Base-by-base conservation (phyloP, 1,140 invertebrate genomes). In the Stenopsyche tienmushanensis region DNA sequence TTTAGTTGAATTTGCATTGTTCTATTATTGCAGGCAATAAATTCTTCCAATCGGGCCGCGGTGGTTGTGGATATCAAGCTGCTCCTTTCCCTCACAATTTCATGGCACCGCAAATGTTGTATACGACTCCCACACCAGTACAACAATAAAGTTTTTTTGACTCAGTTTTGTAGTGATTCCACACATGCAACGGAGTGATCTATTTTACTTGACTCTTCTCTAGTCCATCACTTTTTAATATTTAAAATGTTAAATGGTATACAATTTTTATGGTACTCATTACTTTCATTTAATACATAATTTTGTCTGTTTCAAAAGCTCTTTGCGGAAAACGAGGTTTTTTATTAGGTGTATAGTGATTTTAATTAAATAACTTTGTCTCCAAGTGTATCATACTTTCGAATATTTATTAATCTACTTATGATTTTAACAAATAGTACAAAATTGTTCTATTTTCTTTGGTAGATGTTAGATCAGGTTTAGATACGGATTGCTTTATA, bases 41-140 rank as follows among this genome's bases (percentile, higher is more conserved):
- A 52, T 80, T 75, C 71, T 81, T 79, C 62, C 78, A 78, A 50
- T 74, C 78, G 1, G 77, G 77, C n/a, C 77, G 78, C 9, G 78
- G 75, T n/a, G 70, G 78, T 0, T 81, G 80, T 65, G 78, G 79
- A 23, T 81, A 81, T 69, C 79, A 81, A 68, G 78, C 80, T 17
- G 75, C 78, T 0, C 76, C 77, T 10, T 80, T 78, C 72, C 72
- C 78, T 1, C 78, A 81, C 71, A 70, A 79, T 65, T 78, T 70
- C 62, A 63, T 78, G 3, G 76, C 78, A 10, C 79, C 79, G 49
- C 76, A 77, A 3, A 66, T 81, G 64, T 72, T 81, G 13, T 80
- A 81, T 57, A 77, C 79, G 8, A 76, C 80, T 3, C 76, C 80
- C 9, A 79, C 80, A 3, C 66, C 70, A 21, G 78, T 81, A 8